Evolutionary conservation across 1,140 invertebrate genomes (phyloP).

Genomic region (Harpegnathos saltator): DNA sequence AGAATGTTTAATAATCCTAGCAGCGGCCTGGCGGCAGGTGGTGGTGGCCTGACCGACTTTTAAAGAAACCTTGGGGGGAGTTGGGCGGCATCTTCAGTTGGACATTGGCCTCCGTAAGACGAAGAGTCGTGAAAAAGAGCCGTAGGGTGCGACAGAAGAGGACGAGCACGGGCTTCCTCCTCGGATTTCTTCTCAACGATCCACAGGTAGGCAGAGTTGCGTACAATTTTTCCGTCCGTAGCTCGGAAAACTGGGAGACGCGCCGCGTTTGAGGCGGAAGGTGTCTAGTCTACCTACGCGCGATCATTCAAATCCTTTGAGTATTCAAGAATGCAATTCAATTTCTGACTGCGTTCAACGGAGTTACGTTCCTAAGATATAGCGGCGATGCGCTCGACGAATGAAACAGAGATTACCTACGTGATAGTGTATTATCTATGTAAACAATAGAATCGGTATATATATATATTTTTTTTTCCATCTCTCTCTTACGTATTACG

Average conservation of each 20-base stretch:
- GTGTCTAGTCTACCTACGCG: background rate
- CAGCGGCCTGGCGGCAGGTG: conserved; percentile 72
- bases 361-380: too few species aligned
- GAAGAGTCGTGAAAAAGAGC: conserved; percentile 83
- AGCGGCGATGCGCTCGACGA: too few species aligned
- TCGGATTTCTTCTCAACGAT: conserved; percentile 28
- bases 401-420: too few species aligned
- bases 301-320: background rate
- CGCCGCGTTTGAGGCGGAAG: background rate
- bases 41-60: conserved; percentile 84
- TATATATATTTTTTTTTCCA: too few species aligned
- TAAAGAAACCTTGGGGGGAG: conserved; percentile 83
- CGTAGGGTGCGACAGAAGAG: conserved; percentile 78
- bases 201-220: conserved; percentile 55
- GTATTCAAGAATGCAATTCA: background rate
- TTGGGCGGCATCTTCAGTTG: conserved; percentile 84
- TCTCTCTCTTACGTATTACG: too few species aligned
- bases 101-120: conserved; percentile 85
- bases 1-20: conserved; percentile 83
- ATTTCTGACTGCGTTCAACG: too few species aligned
- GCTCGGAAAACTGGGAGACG: background rate
- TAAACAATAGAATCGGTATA: too few species aligned
- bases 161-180: conserved; percentile 56
- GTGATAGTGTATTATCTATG: too few species aligned
- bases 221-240: conserved; percentile 16